Evolutionary conservation across 2,888 invertebrate species (phyloP).

Genomic region (Netelia inedita): DNA sequence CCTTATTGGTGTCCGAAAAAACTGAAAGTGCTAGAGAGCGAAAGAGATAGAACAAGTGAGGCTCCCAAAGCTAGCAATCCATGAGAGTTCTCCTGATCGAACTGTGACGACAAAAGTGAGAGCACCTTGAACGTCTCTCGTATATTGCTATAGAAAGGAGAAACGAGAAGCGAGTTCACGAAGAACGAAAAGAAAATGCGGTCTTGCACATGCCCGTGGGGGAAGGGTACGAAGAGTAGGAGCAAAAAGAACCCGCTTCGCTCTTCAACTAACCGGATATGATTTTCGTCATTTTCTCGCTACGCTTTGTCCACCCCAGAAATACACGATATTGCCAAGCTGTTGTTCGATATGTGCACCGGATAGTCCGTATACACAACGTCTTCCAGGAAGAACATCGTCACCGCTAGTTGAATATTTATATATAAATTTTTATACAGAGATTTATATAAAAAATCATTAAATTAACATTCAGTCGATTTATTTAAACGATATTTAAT

Average conservation of each 20-base stretch:
- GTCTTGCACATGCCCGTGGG: conserved; percentile 15
- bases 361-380: neutral
- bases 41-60: neutral
- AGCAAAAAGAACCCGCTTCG: neutral
- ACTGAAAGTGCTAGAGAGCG: neutral
- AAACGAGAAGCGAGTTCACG: conserved; percentile 14
- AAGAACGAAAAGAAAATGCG: conserved; percentile 22
- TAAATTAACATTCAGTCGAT: neutral
- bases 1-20: neutral
- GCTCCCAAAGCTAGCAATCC: neutral
- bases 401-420: neutral
- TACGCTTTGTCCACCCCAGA: neutral
- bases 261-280: conserved; percentile 25
- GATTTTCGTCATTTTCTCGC: conserved; percentile 42
- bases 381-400: neutral
- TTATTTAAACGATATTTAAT: no score
- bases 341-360: neutral
- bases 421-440: no score
- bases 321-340: neutral
- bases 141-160: neutral
- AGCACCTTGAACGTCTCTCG: conserved; percentile 5
- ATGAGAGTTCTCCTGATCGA: conserved; percentile 32
- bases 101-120: conserved; percentile 24
- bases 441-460: neutral
- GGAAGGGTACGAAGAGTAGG: neutral